Conservation (phyloP, 2,888 invertebrate genomes). For the Podotricha telesiphe region DNA sequence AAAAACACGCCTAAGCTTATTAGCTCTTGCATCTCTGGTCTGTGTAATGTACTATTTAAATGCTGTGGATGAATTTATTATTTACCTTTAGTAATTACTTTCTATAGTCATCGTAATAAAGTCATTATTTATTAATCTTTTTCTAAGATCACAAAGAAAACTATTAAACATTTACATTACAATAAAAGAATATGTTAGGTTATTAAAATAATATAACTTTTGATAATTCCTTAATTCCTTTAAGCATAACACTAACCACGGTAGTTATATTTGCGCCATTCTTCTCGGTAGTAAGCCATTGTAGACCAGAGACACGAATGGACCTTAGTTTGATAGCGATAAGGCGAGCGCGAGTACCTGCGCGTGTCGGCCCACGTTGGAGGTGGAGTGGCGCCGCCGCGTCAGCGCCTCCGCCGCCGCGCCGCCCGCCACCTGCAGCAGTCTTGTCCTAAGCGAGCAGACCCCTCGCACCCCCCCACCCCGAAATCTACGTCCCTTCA, state of each 20-base stretch:
- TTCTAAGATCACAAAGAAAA: not conserved
- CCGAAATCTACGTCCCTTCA: too few species aligned
- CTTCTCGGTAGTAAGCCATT: not conserved
- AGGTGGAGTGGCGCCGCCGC: slow-evolving; percentile 89
- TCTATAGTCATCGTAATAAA: too few species aligned
- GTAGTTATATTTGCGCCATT: not conserved
- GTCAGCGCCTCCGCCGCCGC: slow-evolving; percentile 85
- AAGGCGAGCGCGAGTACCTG: slow-evolving; percentile 74
- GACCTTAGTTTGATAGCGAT: slow-evolving; percentile 6
- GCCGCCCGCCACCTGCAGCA: slow-evolving; percentile 73
- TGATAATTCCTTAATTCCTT: not conserved
- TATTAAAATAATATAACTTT: too few species aligned
- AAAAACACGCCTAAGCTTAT: slow-evolving; percentile 20
- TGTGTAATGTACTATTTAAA: not conserved
- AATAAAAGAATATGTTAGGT: too few species aligned
- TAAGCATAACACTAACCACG: not conserved
- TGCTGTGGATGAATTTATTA: not conserved
- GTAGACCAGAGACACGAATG: slow-evolving; percentile 18
- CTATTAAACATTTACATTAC: too few species aligned
- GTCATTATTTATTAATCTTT: too few species aligned
- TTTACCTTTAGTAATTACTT: too few species aligned
- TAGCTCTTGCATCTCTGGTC: slow-evolving; percentile 28
- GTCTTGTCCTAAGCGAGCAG: slow-evolving; percentile 53
- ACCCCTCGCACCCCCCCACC: slow-evolving; percentile 43
- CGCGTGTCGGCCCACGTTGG: slow-evolving; percentile 86